A percentile compares a stretch with the other conserved stretches of the same genome.
Evolutionary conservation across 2,888 invertebrate species (phyloP).

Genomic region (Drosophila cracens): DNA sequence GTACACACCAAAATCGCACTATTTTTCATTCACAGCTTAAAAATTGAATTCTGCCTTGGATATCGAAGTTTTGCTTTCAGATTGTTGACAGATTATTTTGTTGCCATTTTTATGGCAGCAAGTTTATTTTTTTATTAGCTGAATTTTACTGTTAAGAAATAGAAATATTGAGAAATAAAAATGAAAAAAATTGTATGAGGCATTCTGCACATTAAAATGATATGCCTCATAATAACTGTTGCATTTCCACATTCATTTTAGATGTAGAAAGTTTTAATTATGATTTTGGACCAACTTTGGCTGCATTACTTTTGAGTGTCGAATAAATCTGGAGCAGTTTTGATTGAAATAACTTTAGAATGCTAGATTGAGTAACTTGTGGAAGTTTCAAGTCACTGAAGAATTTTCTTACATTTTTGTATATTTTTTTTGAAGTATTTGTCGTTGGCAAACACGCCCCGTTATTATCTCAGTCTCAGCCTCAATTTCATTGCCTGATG

Average conservation of each 20-base stretch:
- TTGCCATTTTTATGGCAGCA: neutral
- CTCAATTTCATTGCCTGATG: constrained; percentile 32
- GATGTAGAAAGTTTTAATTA: neutral
- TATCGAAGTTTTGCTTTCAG: neutral
- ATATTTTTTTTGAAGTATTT: constrained; percentile 9
- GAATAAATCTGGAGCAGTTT: neutral
- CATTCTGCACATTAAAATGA: neutral
- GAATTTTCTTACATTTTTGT: neutral
- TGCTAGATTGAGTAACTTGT: neutral
- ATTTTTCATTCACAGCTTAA: neutral
- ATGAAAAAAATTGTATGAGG: neutral
- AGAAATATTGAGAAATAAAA: neutral
- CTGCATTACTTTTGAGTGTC: neutral
- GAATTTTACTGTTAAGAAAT: neutral
- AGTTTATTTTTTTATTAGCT: neutral
- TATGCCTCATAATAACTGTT: neutral
- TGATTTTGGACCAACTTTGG: neutral
- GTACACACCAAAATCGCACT: neutral
- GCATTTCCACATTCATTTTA: neutral
- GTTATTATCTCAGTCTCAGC: constrained; percentile 5
- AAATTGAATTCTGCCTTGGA: neutral
- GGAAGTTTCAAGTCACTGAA: neutral
- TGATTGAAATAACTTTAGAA: neutral
- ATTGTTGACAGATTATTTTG: neutral
- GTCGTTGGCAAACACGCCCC: constrained; percentile 28